phyloP scores from a whole-genome alignment of 2,888 invertebrate species.

The Cephonodes hylas region DNA sequence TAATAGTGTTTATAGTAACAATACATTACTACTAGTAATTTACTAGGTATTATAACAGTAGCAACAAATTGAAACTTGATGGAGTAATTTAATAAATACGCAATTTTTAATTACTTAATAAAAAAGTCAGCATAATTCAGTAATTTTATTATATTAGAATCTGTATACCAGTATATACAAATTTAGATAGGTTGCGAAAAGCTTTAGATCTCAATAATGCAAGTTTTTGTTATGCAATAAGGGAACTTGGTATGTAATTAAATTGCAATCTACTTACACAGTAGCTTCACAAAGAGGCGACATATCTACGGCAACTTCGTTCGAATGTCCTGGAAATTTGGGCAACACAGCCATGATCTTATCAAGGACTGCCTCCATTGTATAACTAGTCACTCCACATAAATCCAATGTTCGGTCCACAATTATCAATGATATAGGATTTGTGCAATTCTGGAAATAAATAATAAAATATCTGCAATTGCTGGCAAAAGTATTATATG shows the following conservation, averaged over 20 bases:
- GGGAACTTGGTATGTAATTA: neutral
- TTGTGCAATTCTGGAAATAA: slow-evolving; percentile 64
- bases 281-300: slow-evolving; percentile 79
- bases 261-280: slow-evolving; percentile 49
- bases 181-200: too few species aligned
- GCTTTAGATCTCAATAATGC: too few species aligned
- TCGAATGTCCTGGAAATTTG: slow-evolving; percentile 82
- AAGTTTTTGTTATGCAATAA: neutral
- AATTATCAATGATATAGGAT: slow-evolving; percentile 78
- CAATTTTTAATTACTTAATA: too few species aligned
- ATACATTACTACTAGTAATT: too few species aligned
- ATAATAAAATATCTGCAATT: neutral
- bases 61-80: too few species aligned
- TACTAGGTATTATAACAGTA: too few species aligned
- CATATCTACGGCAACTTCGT: slow-evolving; percentile 85
- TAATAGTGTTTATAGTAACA: too few species aligned
- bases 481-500: too few species aligned
- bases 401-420: slow-evolving; percentile 85
- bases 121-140: too few species aligned
- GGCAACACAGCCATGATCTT: slow-evolving; percentile 82
- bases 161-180: too few species aligned
- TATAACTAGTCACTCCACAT: slow-evolving; percentile 82
- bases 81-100: too few species aligned
- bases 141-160: too few species aligned
- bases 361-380: slow-evolving; percentile 83